A percentile compares a stretch with the other conserved stretches of the same genome.
Evolutionary conservation across 2,797 vertebrate genomes (phyloP).

Genomic region (Taeniopygia guttata): DNA sequence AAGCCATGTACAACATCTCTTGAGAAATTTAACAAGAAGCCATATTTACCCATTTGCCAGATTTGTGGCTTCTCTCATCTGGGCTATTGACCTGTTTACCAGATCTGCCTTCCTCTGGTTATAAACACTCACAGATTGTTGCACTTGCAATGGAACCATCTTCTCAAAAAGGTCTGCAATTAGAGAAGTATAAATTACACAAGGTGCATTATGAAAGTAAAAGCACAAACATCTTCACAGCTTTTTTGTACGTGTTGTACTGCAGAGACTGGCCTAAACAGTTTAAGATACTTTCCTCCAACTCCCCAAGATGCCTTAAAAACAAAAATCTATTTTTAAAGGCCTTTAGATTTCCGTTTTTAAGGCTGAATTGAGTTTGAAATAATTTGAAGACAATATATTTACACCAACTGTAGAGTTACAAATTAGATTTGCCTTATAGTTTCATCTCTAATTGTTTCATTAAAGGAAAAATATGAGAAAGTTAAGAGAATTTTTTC

Average conservation of each 20-base stretch:
- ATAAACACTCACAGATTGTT: constrained; percentile 88
- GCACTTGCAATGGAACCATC: constrained; percentile 96
- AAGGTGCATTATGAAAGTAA: not conserved
- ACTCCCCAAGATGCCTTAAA: not conserved
- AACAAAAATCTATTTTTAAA: not conserved
- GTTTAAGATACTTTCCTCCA: not conserved
- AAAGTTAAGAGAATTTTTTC: not conserved
- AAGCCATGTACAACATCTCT: not conserved
- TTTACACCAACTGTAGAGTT: not conserved
- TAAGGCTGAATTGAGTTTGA: not conserved
- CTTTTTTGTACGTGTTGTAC: not conserved
- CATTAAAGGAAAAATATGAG: not conserved
- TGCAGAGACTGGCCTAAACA: not conserved
- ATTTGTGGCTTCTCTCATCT: constrained; percentile 95
- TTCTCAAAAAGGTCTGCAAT: constrained; percentile 95
- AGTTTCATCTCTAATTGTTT: not conserved
- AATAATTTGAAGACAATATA: not conserved
- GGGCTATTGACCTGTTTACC: constrained; percentile 90
- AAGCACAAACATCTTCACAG: not conserved
- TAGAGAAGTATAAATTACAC: not conserved
- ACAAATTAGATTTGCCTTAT: not conserved
- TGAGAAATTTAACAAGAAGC: not conserved
- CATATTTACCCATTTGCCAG: constrained; percentile 90
- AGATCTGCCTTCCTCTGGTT: constrained; percentile 91
- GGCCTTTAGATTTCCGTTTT: not conserved